Percentiles rank a stretch among this genome's conserved stretches.
These are phyloP conservation scores for Euura lappo DNA, from an alignment of 1,140 invertebrate genomes.

Conservation along the genomic window DNA sequence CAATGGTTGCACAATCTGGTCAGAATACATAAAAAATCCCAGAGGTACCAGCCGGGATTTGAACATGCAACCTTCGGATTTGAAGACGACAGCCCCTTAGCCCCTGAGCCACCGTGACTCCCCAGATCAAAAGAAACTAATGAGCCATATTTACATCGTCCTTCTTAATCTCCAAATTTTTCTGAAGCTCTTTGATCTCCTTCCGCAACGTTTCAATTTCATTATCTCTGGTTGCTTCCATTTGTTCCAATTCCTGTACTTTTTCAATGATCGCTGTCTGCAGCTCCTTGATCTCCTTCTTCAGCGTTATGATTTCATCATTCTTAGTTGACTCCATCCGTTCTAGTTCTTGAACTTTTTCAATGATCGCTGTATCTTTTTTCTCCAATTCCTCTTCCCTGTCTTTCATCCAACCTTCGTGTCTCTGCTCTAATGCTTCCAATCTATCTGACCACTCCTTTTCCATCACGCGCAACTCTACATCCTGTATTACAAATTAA, in stretches of 20 bases:
- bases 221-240: background rate
- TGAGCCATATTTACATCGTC: slow-evolving; percentile 37
- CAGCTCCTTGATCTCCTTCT: slow-evolving; percentile 33
- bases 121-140: background rate
- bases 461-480: slow-evolving; percentile 30
- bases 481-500: slow-evolving; percentile 15
- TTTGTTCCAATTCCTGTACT: background rate
- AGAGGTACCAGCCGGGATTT: too few relatives aligned
- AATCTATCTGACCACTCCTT: slow-evolving; percentile 33
- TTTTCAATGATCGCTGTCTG: slow-evolving; percentile 26
- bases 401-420: slow-evolving; percentile 28
- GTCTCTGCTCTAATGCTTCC: slow-evolving; percentile 24
- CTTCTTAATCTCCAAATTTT: slow-evolving; percentile 38
- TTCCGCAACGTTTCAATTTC: slow-evolving; percentile 24
- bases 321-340: slow-evolving; percentile 18
- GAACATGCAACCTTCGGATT: too few relatives aligned
- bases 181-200: slow-evolving; percentile 40
- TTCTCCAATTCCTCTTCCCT: slow-evolving; percentile 37
- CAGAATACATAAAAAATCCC: too few relatives aligned
- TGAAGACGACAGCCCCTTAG: too few relatives aligned
- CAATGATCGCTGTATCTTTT: slow-evolving; percentile 34
- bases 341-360: slow-evolving; percentile 32
- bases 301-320: slow-evolving; percentile 36
- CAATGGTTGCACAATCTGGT: too few relatives aligned
- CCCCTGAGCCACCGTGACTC: too few relatives aligned